phyloP scores from a whole-genome alignment of 2,888 invertebrate genomes.

The Seira ritae region DNA sequence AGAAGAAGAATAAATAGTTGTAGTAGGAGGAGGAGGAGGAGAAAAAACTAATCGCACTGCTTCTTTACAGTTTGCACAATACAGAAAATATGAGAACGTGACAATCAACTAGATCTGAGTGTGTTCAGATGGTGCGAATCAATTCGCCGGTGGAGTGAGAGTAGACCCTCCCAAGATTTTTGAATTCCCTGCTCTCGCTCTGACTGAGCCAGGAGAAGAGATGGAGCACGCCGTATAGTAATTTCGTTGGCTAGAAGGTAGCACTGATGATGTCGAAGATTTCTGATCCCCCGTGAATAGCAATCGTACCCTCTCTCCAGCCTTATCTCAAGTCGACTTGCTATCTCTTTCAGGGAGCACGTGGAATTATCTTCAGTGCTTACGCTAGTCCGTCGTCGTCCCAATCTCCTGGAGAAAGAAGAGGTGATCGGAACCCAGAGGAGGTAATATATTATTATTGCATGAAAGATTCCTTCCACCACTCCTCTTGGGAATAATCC shows the following conservation, averaged over 20 bases:
- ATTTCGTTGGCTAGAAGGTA: neutral
- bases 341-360: neutral
- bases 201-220: neutral
- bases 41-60: too few species aligned
- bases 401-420: neutral
- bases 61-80: too few species aligned
- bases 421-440: neutral
- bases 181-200: neutral
- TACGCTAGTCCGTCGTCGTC: neutral
- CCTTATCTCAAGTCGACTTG: neutral
- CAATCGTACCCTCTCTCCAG: neutral
- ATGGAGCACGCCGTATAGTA: neutral
- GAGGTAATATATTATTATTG: neutral
- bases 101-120: constrained; percentile 12
- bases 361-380: neutral
- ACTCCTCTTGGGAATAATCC: neutral
- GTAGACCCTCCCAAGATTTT: neutral
- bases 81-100: neutral
- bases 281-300: neutral
- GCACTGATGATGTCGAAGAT: too few species aligned
- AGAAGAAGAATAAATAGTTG: too few species aligned
- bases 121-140: neutral
- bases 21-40: too few species aligned
- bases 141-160: neutral
- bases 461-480: neutral